phyloP scores from a whole-genome alignment of 2,888 invertebrate species.

The Meganola albula region DNA sequence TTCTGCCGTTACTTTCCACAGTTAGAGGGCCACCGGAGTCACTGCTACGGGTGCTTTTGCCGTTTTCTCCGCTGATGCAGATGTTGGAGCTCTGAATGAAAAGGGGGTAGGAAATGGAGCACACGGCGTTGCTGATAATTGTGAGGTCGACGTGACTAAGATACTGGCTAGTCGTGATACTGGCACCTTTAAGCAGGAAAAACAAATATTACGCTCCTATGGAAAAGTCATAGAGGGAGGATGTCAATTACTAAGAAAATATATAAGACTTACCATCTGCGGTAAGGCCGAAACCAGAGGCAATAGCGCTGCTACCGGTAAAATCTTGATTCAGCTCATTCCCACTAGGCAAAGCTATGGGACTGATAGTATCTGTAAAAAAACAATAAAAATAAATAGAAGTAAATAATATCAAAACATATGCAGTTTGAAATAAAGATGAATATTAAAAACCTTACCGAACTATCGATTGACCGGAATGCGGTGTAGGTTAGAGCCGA shows the following conservation, averaged over 20 bases:
- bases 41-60: too few species aligned
- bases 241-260: constrained; percentile 3
- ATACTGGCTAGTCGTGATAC: constrained; percentile 25
- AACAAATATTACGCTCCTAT: too few species aligned
- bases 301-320: constrained; percentile 29
- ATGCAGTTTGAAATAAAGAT: too few species aligned
- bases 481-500: too few species aligned
- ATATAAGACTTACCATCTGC: constrained; percentile 32
- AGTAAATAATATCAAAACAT: too few species aligned
- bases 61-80: too few species aligned
- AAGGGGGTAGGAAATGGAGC: constrained; percentile 34
- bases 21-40: too few species aligned
- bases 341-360: constrained; percentile 37
- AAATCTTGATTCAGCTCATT: constrained; percentile 26
- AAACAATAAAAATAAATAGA: constrained; percentile 1
- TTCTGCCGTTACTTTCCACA: too few species aligned
- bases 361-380: constrained; percentile 34
- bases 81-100: constrained; percentile 38
- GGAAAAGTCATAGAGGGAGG: too few species aligned
- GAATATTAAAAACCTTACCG: too few species aligned
- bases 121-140: constrained; percentile 40
- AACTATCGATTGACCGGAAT: too few species aligned
- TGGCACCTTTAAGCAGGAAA: constrained; percentile 27
- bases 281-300: constrained; percentile 43
- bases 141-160: constrained; percentile 35